A percentile compares a stretch with the other conserved stretches of the same genome.
Conservation (phyloP, 2,113 vertebrate genomes). For the Python bivittatus region DNA sequence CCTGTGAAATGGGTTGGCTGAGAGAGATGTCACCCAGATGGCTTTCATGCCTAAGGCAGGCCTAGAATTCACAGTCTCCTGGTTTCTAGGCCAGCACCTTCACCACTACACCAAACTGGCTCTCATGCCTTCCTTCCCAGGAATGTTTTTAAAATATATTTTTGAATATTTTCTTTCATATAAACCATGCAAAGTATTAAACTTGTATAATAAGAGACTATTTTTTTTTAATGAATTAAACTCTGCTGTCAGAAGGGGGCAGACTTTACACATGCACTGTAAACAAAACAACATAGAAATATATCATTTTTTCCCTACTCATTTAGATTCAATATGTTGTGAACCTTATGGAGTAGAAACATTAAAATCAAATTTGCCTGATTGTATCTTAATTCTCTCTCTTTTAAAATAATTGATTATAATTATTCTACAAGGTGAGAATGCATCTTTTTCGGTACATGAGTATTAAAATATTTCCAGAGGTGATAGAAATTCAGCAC, state of each 20-base stretch:
- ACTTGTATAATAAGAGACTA: background rate
- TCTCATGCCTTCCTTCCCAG: background rate
- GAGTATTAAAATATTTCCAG: background rate
- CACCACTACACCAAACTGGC: background rate
- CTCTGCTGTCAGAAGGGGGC: conserved; percentile 66
- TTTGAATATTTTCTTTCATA: background rate
- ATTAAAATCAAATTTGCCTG: conserved; percentile 26
- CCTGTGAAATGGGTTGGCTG: background rate
- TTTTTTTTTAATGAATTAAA: conserved; percentile 4
- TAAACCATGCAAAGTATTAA: background rate
- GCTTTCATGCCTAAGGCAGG: background rate
- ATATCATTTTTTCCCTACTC: conserved; percentile 25
- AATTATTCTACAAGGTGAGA: conserved; percentile 18
- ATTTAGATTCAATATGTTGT: background rate
- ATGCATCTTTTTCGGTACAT: background rate
- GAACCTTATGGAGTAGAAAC: conserved; percentile 30
- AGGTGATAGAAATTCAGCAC: background rate
- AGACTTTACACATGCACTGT: conserved; percentile 62
- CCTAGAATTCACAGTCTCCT: background rate
- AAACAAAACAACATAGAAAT: conserved; percentile 31
- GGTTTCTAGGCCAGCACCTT: background rate
- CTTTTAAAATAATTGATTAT: conserved; percentile 33
- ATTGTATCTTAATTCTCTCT: conserved; percentile 28
- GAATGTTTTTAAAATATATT: background rate
- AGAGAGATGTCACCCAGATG: background rate